A percentile compares a stretch with the other conserved stretches of the same genome.
Evolutionary conservation across 2,113 vertebrate genomes (phyloP).

Genomic region (Piprites chloris): DNA sequence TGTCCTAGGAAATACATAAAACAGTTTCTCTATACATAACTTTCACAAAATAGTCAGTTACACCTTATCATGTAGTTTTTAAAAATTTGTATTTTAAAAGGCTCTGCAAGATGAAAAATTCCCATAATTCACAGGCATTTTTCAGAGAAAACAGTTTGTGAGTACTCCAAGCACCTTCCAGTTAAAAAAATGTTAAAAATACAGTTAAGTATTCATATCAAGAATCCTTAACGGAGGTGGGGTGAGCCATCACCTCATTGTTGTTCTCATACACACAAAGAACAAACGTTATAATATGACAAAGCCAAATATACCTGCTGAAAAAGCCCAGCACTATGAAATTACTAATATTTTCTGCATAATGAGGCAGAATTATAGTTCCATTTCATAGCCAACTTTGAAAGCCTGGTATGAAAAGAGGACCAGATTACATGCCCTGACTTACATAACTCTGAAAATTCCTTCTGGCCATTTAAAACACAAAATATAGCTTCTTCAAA

Average conservation of each 20-base stretch:
- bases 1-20: not conserved
- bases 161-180: not conserved
- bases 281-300: not conserved
- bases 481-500: not conserved
- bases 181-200: not conserved
- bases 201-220: not conserved
- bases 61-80: not conserved
- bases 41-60: not conserved
- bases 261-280: not conserved
- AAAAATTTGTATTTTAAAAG: not conserved
- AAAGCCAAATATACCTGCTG: not conserved
- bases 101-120: not conserved
- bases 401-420: constrained; percentile 1
- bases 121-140: not conserved
- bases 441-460: not conserved
- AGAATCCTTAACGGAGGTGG: not conserved
- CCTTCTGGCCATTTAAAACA: not conserved
- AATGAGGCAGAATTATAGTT: not conserved
- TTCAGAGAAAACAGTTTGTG: not conserved
- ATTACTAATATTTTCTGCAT: not conserved
- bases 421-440: not conserved
- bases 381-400: not conserved
- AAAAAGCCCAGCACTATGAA: not conserved
- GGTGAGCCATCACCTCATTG: not conserved
- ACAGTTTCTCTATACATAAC: not conserved